phyloP scores from a whole-genome alignment of 2,888 invertebrate species.

The Scaptomyza flava region DNA sequence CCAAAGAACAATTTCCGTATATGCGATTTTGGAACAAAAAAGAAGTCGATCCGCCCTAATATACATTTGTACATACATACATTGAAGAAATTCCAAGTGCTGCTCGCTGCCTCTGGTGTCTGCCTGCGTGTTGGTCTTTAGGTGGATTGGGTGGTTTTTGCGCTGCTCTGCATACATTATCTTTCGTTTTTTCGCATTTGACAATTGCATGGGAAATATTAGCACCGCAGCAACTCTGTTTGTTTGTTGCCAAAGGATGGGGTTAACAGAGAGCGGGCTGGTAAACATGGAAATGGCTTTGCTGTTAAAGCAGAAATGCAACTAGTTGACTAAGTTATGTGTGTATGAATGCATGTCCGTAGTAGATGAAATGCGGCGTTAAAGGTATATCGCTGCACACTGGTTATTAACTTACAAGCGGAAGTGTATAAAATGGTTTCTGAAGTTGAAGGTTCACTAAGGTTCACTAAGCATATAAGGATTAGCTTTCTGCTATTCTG shows the following conservation, averaged over 20 bases:
- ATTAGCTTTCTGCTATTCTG: not conserved
- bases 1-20: too few relatives aligned
- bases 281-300: not conserved
- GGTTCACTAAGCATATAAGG: not conserved
- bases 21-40: too few relatives aligned
- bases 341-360: not conserved
- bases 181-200: conserved; percentile 61
- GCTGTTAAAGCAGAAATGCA: conserved; percentile 23
- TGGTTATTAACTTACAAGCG: conserved; percentile 17
- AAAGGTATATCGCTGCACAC: conserved; percentile 4
- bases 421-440: conserved; percentile 1
- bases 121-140: not conserved
- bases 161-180: conserved; percentile 74
- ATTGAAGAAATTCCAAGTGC: conserved; percentile 31
- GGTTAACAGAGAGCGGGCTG: rapidly evolving
- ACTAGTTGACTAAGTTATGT: conserved; percentile 34
- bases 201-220: conserved; percentile 71
- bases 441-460: not conserved
- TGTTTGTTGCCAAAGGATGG: conserved; percentile 40
- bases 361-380: not conserved
- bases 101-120: not conserved
- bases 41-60: too few relatives aligned
- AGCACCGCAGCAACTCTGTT: conserved; percentile 51
- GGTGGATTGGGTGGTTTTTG: conserved; percentile 18
- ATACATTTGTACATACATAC: not conserved